Percentiles rank a stretch among this genome's conserved stretches.
These are phyloP conservation scores for Leptodirus hochenwartii DNA, from an alignment of 2,888 invertebrate species.

Conservation along the genomic window DNA sequence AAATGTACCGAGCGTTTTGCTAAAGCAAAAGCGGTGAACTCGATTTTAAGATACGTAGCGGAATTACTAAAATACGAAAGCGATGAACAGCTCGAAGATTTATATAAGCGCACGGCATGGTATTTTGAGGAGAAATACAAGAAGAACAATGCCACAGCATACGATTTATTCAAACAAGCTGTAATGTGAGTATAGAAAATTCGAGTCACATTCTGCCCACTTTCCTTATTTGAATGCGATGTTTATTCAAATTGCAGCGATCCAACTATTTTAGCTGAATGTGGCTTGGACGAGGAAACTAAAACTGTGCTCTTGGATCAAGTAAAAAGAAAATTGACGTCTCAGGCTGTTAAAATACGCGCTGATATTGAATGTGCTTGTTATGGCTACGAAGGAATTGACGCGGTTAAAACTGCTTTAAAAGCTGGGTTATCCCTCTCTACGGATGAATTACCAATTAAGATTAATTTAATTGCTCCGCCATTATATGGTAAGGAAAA, in stretches of 20 bases:
- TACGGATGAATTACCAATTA: constrained; percentile 86
- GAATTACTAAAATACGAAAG: constrained; percentile 81
- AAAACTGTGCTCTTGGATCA: constrained; percentile 85
- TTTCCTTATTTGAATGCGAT: constrained; percentile 1
- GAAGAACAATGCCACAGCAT: constrained; percentile 85
- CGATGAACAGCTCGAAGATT: constrained; percentile 83
- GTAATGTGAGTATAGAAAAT: constrained; percentile 53
- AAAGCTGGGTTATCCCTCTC: constrained; percentile 79
- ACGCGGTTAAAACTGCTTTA: constrained; percentile 89
- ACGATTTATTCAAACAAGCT: constrained; percentile 97
- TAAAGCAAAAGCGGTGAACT: constrained; percentile 96
- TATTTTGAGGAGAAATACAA: constrained; percentile 94
- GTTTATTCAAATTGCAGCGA: constrained; percentile 44
- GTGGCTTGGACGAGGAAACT: constrained; percentile 80
- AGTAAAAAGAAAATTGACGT: constrained; percentile 89
- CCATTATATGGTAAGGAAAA: constrained; percentile 64
- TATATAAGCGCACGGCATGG: constrained; percentile 97
- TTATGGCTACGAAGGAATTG: constrained; percentile 95
- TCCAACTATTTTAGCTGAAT: constrained; percentile 87
- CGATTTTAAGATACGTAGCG: constrained; percentile 92
- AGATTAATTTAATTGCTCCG: constrained; percentile 97
- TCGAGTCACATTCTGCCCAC: constrained; percentile 5
- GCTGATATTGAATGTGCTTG: constrained; percentile 88
- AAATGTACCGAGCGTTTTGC: constrained; percentile 98
- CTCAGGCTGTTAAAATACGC: constrained; percentile 91